Evolutionary conservation across 2,888 invertebrate genomes (phyloP), one percentile per base, ranked within the genome.

Genomic region (Platycheirus albimanus): DNA sequence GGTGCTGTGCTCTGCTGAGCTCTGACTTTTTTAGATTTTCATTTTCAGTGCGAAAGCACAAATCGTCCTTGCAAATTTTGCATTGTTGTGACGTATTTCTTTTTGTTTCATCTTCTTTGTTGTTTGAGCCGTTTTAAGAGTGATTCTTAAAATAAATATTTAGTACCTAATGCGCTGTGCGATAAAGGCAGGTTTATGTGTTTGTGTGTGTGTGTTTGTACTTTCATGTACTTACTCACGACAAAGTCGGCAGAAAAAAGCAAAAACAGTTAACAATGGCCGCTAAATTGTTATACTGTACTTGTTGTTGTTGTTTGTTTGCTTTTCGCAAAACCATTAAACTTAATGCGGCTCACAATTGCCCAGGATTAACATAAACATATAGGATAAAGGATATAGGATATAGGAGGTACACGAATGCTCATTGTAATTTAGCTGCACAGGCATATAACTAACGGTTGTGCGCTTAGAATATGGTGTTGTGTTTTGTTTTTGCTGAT

Each of bases 351-450:
- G 15, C 61, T 49, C 17, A 61, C 72, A 67, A 74, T 52, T 69
- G 63, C 43, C 28, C 19, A 67, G 52, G 28, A 69, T 67, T 66
- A 43, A 33, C 64, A 58, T 66, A 47, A 33, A 15, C 41, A 19
- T 56, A 20, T 17, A 33, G n/a, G n/a, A n/a, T n/a, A n/a, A n/a
- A n/a, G n/a, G n/a, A n/a, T n/a, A n/a, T n/a, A n/a, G n/a, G n/a
- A n/a, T n/a, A n/a, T n/a, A n/a, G n/a, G 24, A 24, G 24, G 24
- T 52, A 43, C 28, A 49, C 47, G 69, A 52, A 56, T 63, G 38
- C 33, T 58, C 38, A 67, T 74, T 52, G 45, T 61, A 43, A 66
- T 56, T 71, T 58, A 51, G 56, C 41, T 64, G 47, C 30, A 54
- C 30, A 56, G 28, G 56, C 54, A 51, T 61, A n/a, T n/a, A n/a